Percentiles rank a stretch among this genome's conserved stretches.
phyloP scores from a whole-genome alignment of 2,797 vertebrate genomes.

The Pagetopsis macropterus region DNA sequence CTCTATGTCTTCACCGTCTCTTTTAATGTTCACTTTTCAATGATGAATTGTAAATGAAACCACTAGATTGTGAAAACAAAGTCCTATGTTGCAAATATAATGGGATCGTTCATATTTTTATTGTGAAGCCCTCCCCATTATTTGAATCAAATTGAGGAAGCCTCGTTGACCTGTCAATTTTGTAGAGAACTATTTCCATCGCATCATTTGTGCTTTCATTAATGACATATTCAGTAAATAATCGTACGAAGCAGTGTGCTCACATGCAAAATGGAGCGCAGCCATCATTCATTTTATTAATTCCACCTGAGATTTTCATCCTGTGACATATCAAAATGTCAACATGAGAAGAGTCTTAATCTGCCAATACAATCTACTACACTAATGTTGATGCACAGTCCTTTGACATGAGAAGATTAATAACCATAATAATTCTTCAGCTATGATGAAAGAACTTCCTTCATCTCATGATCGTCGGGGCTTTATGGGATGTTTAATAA shows the following conservation, averaged over 20 bases:
- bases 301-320: not conserved
- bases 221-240: too few species aligned
- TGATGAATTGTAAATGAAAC: too few species aligned
- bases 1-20: too few species aligned
- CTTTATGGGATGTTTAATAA: constrained; percentile 12
- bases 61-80: too few species aligned
- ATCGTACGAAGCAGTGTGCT: not conserved
- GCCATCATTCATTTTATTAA: not conserved
- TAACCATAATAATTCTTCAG: not conserved
- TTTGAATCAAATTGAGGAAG: too few species aligned
- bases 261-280: not conserved
- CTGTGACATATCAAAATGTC: constrained; percentile 2
- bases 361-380: not conserved
- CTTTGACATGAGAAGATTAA: not conserved
- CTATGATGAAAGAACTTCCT: not conserved
- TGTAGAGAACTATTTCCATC: too few species aligned
- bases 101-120: too few species aligned
- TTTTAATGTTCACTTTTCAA: too few species aligned
- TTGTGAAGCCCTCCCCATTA: too few species aligned
- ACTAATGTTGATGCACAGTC: not conserved
- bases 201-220: too few species aligned
- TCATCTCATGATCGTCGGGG: not conserved
- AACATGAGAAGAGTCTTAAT: not conserved
- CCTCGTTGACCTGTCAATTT: too few species aligned
- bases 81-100: too few species aligned